Percentiles rank a stretch among this genome's conserved stretches.
phyloP scores from a whole-genome alignment of 1,140 invertebrate species.

The Ceratoteleas bidentatus region DNA sequence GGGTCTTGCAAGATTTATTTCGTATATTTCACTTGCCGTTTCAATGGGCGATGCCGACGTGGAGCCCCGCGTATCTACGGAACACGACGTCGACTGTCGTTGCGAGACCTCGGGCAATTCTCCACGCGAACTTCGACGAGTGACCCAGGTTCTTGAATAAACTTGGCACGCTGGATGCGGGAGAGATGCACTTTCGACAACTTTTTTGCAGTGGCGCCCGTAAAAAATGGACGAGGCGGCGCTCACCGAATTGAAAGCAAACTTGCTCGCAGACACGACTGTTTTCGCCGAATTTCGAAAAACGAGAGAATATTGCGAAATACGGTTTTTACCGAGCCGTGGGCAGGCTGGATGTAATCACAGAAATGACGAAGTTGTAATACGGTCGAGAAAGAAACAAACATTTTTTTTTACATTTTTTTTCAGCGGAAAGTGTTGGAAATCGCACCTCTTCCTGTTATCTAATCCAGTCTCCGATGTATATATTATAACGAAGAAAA shows the following conservation, averaged over 20 bases:
- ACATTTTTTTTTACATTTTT: too few relatives aligned
- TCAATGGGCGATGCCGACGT: constrained; percentile 78
- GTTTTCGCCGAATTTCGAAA: background rate
- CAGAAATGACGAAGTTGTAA: too few relatives aligned
- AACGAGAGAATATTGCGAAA: too few relatives aligned
- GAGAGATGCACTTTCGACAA: constrained; percentile 49
- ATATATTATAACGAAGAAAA: too few relatives aligned
- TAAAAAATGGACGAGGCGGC: constrained; percentile 28
- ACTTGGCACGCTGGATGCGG: constrained; percentile 33
- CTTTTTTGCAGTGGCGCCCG: constrained; percentile 12
- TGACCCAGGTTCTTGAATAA: constrained; percentile 69
- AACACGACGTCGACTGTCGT: constrained; percentile 60
- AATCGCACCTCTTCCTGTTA: too few relatives aligned
- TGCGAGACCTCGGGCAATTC: constrained; percentile 65
- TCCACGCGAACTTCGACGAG: constrained; percentile 69
- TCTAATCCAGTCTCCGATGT: too few relatives aligned
- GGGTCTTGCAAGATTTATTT: constrained; percentile 82
- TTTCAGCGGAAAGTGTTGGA: too few relatives aligned
- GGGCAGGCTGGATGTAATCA: too few relatives aligned
- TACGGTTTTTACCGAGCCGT: too few relatives aligned
- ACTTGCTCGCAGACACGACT: background rate
- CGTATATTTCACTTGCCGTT: constrained; percentile 82
- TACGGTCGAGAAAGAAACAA: too few relatives aligned
- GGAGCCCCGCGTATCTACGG: constrained; percentile 56
- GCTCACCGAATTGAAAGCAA: constrained; percentile 28